Evolutionary conservation across 2,888 invertebrate species (phyloP).

Genomic region (Clostera curtula): DNA sequence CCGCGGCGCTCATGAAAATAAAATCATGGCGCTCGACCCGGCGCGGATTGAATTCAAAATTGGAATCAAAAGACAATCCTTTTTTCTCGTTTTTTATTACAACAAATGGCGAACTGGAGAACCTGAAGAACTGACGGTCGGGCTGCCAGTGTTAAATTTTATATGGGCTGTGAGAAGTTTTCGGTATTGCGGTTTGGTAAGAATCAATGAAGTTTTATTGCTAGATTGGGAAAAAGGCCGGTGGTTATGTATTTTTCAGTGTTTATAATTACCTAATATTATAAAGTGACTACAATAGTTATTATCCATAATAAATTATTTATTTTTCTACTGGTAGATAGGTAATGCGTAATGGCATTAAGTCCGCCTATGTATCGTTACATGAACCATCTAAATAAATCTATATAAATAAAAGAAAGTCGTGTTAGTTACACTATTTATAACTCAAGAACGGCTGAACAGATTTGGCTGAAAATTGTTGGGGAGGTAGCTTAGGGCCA

Average conservation of each 20-base stretch:
- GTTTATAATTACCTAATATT: no score
- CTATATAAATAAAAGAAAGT: no score
- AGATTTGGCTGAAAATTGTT: no score
- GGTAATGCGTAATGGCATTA: no score
- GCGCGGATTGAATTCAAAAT: slow-evolving; percentile 70
- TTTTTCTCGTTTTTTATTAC: slow-evolving; percentile 59
- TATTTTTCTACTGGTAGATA: no score
- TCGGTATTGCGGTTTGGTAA: slow-evolving; percentile 15
- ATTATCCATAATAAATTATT: slow-evolving; percentile 1
- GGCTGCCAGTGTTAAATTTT: slow-evolving; percentile 60
- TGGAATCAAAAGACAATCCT: slow-evolving; percentile 70
- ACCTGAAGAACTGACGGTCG: slow-evolving; percentile 33
- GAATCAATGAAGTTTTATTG: slow-evolving; percentile 16
- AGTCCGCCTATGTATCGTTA: no score
- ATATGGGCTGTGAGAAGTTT: slow-evolving; percentile 40
- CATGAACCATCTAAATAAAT: no score
- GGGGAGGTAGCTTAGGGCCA: no score
- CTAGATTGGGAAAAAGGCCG: slow-evolving; percentile 11
- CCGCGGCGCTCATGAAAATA: slow-evolving; percentile 69
- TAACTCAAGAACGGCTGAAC: no score
- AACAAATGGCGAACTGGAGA: slow-evolving; percentile 47
- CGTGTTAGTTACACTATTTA: no score
- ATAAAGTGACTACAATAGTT: no score
- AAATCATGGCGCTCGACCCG: slow-evolving; percentile 67
- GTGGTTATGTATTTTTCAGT: slow-evolving; percentile 11